Conservation (phyloP, 2,113 vertebrate species). For the Myiozetetes cayanensis region DNA sequence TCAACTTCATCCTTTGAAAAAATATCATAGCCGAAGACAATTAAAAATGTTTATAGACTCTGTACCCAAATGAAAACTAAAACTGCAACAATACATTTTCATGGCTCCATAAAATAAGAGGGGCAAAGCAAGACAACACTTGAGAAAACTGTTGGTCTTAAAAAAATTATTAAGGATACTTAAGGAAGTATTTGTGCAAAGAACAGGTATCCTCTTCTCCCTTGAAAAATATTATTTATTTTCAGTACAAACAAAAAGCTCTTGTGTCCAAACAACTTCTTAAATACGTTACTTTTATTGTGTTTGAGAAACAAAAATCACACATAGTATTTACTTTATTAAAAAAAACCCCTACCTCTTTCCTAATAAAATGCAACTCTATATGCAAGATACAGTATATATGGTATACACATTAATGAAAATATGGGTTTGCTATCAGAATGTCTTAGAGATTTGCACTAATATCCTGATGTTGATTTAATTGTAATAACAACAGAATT, state of each 20-base stretch:
- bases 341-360: neutral
- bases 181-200: neutral
- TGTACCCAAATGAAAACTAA: neutral
- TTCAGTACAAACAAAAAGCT: neutral
- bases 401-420: neutral
- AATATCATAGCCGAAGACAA: conserved; percentile 23
- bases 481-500: neutral
- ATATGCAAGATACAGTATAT: neutral
- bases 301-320: neutral
- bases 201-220: neutral
- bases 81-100: neutral
- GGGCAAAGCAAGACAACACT: neutral
- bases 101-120: neutral
- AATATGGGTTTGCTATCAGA: neutral
- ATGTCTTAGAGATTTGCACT: neutral
- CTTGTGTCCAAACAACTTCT: neutral
- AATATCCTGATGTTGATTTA: neutral
- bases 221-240: neutral
- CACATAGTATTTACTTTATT: neutral
- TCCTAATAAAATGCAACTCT: neutral
- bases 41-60: conserved; percentile 21
- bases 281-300: neutral
- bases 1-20: conserved; percentile 75
- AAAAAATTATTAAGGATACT: neutral
- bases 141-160: neutral